Base-by-base conservation (phyloP, 2,797 vertebrate genomes). In the Parauchenoglanis punctatus region DNA sequence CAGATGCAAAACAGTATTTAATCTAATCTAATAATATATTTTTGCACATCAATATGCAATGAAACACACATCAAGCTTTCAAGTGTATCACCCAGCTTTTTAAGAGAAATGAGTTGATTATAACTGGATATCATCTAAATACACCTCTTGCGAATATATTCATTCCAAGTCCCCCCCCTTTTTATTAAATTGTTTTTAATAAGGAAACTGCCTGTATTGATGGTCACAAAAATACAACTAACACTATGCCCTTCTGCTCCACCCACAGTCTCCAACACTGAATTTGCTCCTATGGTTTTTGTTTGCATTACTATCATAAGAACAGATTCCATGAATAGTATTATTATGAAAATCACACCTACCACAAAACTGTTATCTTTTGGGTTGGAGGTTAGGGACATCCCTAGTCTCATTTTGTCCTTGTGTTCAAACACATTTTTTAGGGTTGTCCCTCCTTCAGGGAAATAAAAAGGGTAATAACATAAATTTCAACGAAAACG, bases 281-380 rank as follows among this genome's bases (percentile, higher is more conserved):
- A 35, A 61, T n/a, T 61, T 63, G 3, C 8, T 28, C 35, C 13
- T 11, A 18, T 6, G 7, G 8, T 61, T 81, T 44, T 25, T 81
- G 5, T 7, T 81, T 61, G 20, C 11, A 59, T 63, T 28, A 18
- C 61, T 11, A 81, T 81, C 56, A 44, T 59, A 40, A 17, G 12
- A 81, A 31, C 13, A 63, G 40, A 49, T 2, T 1, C 7, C 25
- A 0, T 28, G 0, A 49, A 28, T 23, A 49, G 13, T 10, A 63
- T 28, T 70, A 83, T 76, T 67, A 76, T 44, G 4, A 44, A 49
- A 77, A 80, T 80, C n/a, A 58, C 49, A 85, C 97, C 96, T 94
- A 99, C 98, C 97, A 99, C 95, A 87, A 99, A 97, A 93, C 97
- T 98, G 94, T 92, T 96, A 92, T 99, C 98, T 84, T 93, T 94